phyloP scores from a whole-genome alignment of 1,140 invertebrate genomes.

The Glossosoma conforme region DNA sequence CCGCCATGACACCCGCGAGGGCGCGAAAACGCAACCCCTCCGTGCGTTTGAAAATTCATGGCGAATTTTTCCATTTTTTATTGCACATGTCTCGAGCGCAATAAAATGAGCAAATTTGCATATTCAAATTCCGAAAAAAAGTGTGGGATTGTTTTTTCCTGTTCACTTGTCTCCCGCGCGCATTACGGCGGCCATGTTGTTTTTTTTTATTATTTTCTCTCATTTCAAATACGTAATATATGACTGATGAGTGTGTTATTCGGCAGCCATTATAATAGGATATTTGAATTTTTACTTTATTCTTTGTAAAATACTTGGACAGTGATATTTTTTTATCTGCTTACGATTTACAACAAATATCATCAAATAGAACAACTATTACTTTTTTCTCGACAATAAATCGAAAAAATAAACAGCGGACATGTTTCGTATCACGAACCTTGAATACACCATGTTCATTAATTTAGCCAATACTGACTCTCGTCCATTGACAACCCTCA shows the following conservation, averaged over 20 bases:
- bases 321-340: too few relatives aligned
- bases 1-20: conserved; percentile 1
- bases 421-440: too few relatives aligned
- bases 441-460: too few relatives aligned
- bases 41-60: not conserved
- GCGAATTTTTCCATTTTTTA: conserved; percentile 3
- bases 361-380: too few relatives aligned
- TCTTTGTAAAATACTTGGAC: too few relatives aligned
- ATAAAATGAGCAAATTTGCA: conserved; percentile 2
- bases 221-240: not conserved
- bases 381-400: too few relatives aligned
- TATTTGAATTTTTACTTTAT: not conserved
- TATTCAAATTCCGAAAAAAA: conserved; percentile 1
- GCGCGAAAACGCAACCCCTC: too few relatives aligned
- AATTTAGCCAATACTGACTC: too few relatives aligned
- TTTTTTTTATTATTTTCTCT: not conserved
- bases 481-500: too few relatives aligned
- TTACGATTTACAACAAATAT: too few relatives aligned
- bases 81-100: conserved; percentile 2
- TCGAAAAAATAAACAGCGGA: too few relatives aligned
- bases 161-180: conserved; percentile 1
- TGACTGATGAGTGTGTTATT: too few relatives aligned
- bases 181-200: not conserved
- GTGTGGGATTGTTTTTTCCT: conserved; percentile 2
- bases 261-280: not conserved